These are phyloP conservation scores for Tetrax tetrax DNA, from an alignment of 2,113 vertebrate genomes.

Conservation along the genomic window DNA sequence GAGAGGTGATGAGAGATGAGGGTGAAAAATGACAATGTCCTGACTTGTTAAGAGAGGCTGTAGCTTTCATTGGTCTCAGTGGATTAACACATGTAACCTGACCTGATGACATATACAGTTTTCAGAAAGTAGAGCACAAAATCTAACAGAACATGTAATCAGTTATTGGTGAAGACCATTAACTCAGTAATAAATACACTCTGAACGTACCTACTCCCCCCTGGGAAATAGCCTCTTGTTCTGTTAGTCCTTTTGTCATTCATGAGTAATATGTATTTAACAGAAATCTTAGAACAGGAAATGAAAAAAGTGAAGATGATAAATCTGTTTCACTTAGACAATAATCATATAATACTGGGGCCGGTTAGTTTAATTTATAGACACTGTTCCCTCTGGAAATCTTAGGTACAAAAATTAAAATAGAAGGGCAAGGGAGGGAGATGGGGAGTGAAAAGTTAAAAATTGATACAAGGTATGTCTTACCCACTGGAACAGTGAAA, in stretches of 20 bases:
- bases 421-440: neutral
- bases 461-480: neutral
- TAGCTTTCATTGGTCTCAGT: neutral
- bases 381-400: conserved; percentile 15
- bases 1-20: neutral
- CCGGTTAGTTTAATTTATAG: conserved; percentile 50
- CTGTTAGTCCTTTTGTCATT: conserved; percentile 39
- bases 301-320: conserved; percentile 50
- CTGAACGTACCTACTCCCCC: neutral
- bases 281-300: conserved; percentile 49
- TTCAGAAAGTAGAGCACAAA: conserved; percentile 22
- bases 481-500: conserved; percentile 18
- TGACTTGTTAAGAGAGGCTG: neutral
- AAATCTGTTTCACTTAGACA: conserved; percentile 34
- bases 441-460: neutral
- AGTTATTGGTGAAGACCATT: neutral
- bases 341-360: conserved; percentile 32
- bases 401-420: neutral
- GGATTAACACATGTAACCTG: neutral
- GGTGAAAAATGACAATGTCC: neutral
- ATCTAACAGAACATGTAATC: neutral
- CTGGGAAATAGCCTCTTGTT: conserved; percentile 13
- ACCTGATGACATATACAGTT: neutral
- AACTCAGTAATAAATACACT: conserved; percentile 47
- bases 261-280: conserved; percentile 49